Evolutionary conservation across 2,888 invertebrate species (phyloP).

Genomic region (Danaus chrysippus): DNA sequence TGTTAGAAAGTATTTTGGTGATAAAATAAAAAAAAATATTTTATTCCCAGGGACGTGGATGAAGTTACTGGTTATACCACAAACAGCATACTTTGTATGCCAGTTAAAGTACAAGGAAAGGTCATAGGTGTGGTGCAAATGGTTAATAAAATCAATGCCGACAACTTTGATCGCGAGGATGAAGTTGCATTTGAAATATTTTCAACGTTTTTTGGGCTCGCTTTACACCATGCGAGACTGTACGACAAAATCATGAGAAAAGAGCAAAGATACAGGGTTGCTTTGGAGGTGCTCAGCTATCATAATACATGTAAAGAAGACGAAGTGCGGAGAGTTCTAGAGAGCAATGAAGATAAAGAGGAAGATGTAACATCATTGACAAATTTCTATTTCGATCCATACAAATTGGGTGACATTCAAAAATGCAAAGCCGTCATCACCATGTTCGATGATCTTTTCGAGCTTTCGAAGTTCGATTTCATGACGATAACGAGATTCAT

Average conservation of each 20-base stretch:
- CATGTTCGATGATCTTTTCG: slow-evolving; percentile 89
- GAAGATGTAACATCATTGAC: slow-evolving; percentile 54
- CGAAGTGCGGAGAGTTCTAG: slow-evolving; percentile 75
- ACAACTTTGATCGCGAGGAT: slow-evolving; percentile 81
- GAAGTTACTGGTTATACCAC: slow-evolving; percentile 84
- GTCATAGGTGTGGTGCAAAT: slow-evolving; percentile 94
- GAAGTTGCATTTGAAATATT: slow-evolving; percentile 91
- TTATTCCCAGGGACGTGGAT: slow-evolving; percentile 77
- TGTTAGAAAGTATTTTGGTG: no score
- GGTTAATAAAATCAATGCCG: slow-evolving; percentile 84
- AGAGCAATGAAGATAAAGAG: slow-evolving; percentile 35
- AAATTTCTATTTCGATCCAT: slow-evolving; percentile 85
- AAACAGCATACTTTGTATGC: slow-evolving; percentile 90
- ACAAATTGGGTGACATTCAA: slow-evolving; percentile 82
- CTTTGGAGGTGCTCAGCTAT: slow-evolving; percentile 90
- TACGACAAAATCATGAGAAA: slow-evolving; percentile 90
- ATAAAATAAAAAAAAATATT: no score
- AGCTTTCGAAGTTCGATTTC: slow-evolving; percentile 81
- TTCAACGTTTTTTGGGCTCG: slow-evolving; percentile 91
- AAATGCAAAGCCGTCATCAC: slow-evolving; percentile 85
- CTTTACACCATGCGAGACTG: slow-evolving; percentile 90
- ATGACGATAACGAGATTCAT: slow-evolving; percentile 85
- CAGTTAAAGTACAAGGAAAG: slow-evolving; percentile 87
- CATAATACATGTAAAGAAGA: slow-evolving; percentile 88
- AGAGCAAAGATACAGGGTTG: slow-evolving; percentile 90